Base-by-base conservation (phyloP, 2,113 vertebrate genomes). In the Geothlypis trichas region DNA sequence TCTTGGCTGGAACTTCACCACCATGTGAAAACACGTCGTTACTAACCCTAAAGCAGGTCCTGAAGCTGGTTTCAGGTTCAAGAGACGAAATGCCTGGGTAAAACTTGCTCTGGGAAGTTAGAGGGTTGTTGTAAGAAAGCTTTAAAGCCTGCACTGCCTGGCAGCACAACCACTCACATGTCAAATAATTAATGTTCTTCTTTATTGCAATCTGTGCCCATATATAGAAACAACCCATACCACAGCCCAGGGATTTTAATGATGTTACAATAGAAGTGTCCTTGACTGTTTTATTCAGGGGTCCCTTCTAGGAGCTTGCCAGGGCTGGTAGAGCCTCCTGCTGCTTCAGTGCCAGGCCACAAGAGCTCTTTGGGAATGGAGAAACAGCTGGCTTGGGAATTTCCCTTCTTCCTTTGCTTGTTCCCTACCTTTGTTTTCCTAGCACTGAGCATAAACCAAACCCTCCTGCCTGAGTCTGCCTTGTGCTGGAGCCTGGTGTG, bases 131-230 rank as follows among this genome's bases (percentile, higher is more conserved):
- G 31, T 54, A 75, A 30, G 72, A 58, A 66, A 80, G 68, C 26
- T 88, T 87, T 69, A 83, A 91, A 91, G 77, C 35, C 26, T 77
- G 35, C 27, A 41, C 62, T 52, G 28, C 89, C 89, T 88, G 79
- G 59, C 91, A 82, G 77, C 26, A 69, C 66, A 87, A 42, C 76
- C 44, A 28, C 7, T 81, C 69, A 87, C 1, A 0, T 83, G 92
- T 62, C 82, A 91, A 79, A 73, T 87, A 91, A 75, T 92, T 95
- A 79, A 69, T 2, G 3, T 90, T 80, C 58, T 63, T 87, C 63
- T 91, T 91, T 79, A 93, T 84, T 76, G 78, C 58, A 35, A 89
- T 94, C 59, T 77, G 44, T 93, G 84, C 58, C 87, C 77, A 68
- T 93, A 78, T 94, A 82, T 73, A 93, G 94, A 87, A 89, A 77